Percentiles rank a stretch among this genome's conserved stretches.
Conservation (phyloP, 2,797 vertebrate genomes). For the Danio jaintianensis region DNA sequence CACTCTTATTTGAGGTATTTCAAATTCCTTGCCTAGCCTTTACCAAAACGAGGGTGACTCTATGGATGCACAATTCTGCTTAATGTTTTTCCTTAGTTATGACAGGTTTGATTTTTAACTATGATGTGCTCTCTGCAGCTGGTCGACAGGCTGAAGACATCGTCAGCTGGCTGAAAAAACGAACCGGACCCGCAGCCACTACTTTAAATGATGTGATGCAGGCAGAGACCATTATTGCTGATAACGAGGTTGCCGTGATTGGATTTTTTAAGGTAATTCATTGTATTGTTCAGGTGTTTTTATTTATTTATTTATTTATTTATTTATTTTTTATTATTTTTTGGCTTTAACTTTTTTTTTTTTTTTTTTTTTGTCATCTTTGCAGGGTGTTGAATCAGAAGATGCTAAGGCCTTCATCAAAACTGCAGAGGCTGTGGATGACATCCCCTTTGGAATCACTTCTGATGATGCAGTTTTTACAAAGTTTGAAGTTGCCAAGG, state of each 20-base stretch:
- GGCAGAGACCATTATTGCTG: constrained; percentile 84
- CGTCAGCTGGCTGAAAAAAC: constrained; percentile 94
- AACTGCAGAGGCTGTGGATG: constrained; percentile 90
- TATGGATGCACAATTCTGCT: neutral
- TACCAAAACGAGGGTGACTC: too few species aligned
- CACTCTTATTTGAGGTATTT: too few species aligned
- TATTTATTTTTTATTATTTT: neutral
- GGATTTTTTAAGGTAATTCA: constrained; percentile 94
- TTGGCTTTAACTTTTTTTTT: neutral
- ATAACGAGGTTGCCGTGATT: constrained; percentile 90
- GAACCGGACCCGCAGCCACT: constrained; percentile 89
- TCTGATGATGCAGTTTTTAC: constrained; percentile 82
- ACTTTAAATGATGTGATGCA: constrained; percentile 76
- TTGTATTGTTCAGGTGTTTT: neutral
- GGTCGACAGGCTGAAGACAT: constrained; percentile 95
- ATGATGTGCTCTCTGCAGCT: constrained; percentile 73
- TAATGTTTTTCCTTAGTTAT: neutral
- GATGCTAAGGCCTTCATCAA: constrained; percentile 85
- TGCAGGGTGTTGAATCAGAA: constrained; percentile 83
- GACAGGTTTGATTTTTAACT: neutral
- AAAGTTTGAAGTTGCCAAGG: constrained; percentile 87
- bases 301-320: neutral
- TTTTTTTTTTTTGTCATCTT: neutral
- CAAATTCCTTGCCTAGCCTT: too few species aligned
- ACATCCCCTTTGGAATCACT: constrained; percentile 90